These are phyloP conservation scores for Rhizoglyphus robini DNA, from an alignment of 1,140 invertebrate genomes.

Conservation along the genomic window DNA sequence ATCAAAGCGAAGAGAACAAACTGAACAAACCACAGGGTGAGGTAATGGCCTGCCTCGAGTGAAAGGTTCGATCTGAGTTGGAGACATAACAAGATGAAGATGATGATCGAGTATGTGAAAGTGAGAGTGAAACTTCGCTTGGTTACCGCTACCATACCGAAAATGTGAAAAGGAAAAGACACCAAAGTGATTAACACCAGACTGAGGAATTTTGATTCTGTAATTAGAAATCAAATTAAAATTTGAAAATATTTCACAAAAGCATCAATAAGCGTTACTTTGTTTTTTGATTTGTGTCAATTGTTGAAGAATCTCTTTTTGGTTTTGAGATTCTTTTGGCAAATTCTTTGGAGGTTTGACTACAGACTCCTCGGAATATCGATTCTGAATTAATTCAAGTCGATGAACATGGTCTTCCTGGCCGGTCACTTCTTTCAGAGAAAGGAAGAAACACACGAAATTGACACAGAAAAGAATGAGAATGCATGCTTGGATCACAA, in stretches of 20 bases:
- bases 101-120: neutral
- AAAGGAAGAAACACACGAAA: neutral
- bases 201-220: neutral
- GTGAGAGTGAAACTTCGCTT: conserved; percentile 2
- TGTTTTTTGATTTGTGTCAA: neutral
- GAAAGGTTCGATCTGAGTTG: neutral
- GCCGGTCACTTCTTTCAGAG: neutral
- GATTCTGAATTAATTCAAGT: neutral
- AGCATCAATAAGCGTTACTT: neutral
- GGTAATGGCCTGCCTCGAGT: neutral
- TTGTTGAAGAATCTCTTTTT: too few species aligned
- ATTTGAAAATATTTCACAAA: neutral
- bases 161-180: conserved; percentile 6
- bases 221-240: neutral
- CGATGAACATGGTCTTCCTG: neutral
- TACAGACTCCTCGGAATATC: neutral
- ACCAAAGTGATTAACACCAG: neutral
- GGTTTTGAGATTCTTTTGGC: neutral
- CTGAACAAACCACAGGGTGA: neutral
- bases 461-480: neutral
- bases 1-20: neutral
- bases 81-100: neutral
- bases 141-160: neutral
- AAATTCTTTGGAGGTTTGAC: neutral
- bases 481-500: neutral